Percentiles rank a stretch among this genome's conserved stretches.
These are phyloP conservation scores for Hypothenemus hampei DNA, from an alignment of 1,140 invertebrate species.

Conservation along the genomic window DNA sequence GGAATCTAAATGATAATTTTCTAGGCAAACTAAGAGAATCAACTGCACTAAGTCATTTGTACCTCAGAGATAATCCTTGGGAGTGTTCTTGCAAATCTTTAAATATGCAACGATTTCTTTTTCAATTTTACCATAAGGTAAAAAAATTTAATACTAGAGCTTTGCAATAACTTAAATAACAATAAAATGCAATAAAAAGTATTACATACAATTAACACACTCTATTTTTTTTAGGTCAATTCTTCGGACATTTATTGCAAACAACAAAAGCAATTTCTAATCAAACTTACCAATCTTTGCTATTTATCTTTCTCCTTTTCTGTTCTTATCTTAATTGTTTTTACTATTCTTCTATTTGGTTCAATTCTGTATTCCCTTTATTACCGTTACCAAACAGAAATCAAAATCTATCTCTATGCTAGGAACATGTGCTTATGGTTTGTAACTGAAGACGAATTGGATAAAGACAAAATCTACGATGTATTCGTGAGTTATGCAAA, in stretches of 20 bases:
- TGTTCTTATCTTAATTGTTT: not conserved
- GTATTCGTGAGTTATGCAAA: conserved; percentile 85
- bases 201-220: no score
- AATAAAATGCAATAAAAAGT: no score
- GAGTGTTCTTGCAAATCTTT: not conserved
- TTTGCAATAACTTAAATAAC: no score
- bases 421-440: conserved; percentile 59
- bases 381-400: conserved; percentile 58
- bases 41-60: no score
- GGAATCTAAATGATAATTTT: no score
- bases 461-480: conserved; percentile 75
- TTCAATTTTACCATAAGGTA: no score
- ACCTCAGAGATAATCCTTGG: conserved; percentile 39
- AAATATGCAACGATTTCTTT: no score
- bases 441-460: conserved; percentile 66
- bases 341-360: conserved; percentile 5
- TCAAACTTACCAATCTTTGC: conserved; percentile 25
- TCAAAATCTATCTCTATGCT: conserved; percentile 68
- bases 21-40: conserved; percentile 28
- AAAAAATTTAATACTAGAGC: no score
- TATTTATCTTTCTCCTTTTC: not conserved
- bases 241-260: conserved; percentile 26
- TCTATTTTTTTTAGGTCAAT: conserved; percentile 36
- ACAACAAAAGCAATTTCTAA: conserved; percentile 11
- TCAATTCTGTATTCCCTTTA: conserved; percentile 48